Conservation (phyloP, 1,140 invertebrate species). For the Calliphora vicina region DNA sequence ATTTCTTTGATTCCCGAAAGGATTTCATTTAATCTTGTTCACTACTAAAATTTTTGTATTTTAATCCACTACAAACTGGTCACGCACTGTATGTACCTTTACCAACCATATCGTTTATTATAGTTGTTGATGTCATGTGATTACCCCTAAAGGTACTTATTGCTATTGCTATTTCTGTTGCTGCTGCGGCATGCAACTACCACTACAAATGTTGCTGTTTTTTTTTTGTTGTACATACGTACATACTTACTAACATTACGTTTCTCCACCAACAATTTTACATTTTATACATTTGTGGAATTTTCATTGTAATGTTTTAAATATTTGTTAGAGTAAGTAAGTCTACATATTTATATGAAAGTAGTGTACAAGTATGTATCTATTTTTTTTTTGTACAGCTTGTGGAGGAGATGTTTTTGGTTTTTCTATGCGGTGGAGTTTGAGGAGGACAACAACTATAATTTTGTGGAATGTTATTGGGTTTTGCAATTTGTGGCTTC, state of each 20-base stretch:
- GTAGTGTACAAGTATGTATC: too few relatives aligned
- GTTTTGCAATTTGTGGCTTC: constrained; percentile 31
- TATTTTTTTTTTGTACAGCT: too few relatives aligned
- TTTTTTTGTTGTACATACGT: background rate
- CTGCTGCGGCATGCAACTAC: background rate
- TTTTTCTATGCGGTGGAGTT: background rate
- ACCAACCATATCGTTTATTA: constrained; percentile 11
- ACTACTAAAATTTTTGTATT: too few relatives aligned
- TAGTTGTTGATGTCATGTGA: constrained; percentile 16
- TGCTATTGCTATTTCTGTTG: background rate
- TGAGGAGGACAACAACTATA: constrained; percentile 20
- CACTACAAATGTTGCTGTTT: too few relatives aligned
- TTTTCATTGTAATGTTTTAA: constrained; percentile 26
- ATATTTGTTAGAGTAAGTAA: constrained; percentile 20
- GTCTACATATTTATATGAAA: background rate
- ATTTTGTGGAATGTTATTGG: constrained; percentile 31
- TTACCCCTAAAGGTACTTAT: constrained; percentile 24
- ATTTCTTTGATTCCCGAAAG: too few relatives aligned
- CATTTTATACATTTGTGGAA: constrained; percentile 25
- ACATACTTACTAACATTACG: background rate
- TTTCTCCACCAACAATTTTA: background rate
- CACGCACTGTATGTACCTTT: background rate
- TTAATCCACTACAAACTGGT: too few relatives aligned
- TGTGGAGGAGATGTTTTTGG: background rate
- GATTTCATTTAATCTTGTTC: too few relatives aligned